Conservation (phyloP, 2,113 vertebrate genomes). For the Rhynchopsitta pachyrhyncha region DNA sequence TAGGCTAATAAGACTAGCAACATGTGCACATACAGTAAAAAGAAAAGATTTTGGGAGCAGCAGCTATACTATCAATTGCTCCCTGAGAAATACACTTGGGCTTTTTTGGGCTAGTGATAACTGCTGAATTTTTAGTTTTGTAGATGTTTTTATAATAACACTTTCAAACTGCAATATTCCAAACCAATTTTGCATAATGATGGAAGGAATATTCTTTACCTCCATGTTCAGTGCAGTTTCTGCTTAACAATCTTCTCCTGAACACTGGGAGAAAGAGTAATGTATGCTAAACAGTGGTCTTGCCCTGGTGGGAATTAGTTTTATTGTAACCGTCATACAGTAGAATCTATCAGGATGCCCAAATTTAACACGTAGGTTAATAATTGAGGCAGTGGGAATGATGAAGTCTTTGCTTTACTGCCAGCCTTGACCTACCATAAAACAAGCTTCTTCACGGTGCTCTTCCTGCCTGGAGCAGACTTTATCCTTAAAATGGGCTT, state of each 20-base stretch:
- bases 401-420: background rate
- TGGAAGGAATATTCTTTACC: background rate
- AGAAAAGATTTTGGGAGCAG: background rate
- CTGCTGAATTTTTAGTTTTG: background rate
- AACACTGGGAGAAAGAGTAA: background rate
- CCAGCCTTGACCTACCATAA: background rate
- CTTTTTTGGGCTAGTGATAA: background rate
- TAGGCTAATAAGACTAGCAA: background rate
- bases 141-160: background rate
- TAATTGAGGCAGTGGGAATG: background rate
- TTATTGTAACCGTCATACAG: background rate
- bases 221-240: background rate
- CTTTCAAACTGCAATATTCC: background rate
- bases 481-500: background rate
- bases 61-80: background rate
- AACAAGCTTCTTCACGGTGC: background rate
- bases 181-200: background rate
- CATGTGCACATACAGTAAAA: background rate
- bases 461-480: background rate
- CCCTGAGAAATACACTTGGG: background rate
- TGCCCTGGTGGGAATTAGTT: background rate
- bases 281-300: background rate
- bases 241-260: background rate
- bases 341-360: background rate
- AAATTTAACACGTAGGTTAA: background rate